phyloP scores from a whole-genome alignment of 2,113 vertebrate species.

The Tamias sibiricus region DNA sequence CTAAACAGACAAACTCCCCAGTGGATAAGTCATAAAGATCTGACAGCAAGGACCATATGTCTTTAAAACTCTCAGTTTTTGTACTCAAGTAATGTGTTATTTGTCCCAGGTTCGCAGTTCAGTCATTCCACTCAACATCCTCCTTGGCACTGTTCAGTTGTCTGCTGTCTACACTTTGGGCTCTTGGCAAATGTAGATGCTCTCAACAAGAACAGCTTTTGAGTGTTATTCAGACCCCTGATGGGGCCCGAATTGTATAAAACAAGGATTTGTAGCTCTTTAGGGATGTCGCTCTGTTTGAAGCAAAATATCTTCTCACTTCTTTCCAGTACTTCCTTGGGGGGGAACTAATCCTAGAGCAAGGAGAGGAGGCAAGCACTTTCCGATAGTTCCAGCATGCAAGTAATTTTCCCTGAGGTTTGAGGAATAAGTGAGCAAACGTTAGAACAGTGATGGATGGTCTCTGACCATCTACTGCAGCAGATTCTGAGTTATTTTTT shows the following conservation, averaged over 20 bases:
- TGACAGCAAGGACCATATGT: slow-evolving; percentile 67
- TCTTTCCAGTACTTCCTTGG: slow-evolving; percentile 34
- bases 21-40: slow-evolving; percentile 63
- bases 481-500: background rate
- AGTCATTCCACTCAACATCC: slow-evolving; percentile 16
- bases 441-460: background rate
- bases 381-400: background rate
- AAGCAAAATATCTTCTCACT: slow-evolving; percentile 60
- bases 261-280: slow-evolving; percentile 76
- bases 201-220: slow-evolving; percentile 57
- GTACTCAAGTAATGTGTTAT: slow-evolving; percentile 47
- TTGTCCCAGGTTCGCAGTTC: slow-evolving; percentile 47
- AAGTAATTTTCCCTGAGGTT: background rate
- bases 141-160: slow-evolving; percentile 42
- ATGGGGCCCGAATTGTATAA: slow-evolving; percentile 61
- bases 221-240: slow-evolving; percentile 64
- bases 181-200: slow-evolving; percentile 60
- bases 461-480: background rate
- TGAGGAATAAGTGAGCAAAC: background rate
- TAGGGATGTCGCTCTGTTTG: slow-evolving; percentile 63
- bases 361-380: background rate
- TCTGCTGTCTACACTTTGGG: slow-evolving; percentile 63
- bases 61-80: slow-evolving; percentile 60
- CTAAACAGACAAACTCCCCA: slow-evolving; percentile 65
- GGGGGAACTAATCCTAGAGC: slow-evolving; percentile 17